Base-by-base conservation (phyloP, 2,888 invertebrate genomes). In the Leptarthrus brevirostris region DNA sequence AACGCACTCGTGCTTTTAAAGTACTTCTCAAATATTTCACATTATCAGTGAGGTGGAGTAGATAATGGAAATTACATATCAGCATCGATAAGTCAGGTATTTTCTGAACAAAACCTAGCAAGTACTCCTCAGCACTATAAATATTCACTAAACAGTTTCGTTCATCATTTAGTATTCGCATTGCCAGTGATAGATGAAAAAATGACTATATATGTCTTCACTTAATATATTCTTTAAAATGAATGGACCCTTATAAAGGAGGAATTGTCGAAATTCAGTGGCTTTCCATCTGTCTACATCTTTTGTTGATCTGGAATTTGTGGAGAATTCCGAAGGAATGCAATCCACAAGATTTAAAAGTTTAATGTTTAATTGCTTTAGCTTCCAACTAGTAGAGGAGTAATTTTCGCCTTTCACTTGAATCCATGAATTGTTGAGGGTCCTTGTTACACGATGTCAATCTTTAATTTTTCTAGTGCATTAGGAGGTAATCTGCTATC, bases 231-330 rank as follows among this genome's bases (percentile, higher is more conserved):
- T 61, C 61, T 53, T 61, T 12, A 40, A 76, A 16, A 61, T 74
- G 58, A 61, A 75, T 75, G 47, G 74, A 2, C 66, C 74, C 47
- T 52, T 76, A 69, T 75, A 77, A 12, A 74, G 72, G 12, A 76
- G 66, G 36, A 77, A 77, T 53, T 77, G 74, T 8, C 72, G 72
- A 56, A 76, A 77, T 72, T 75, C 74, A 22, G 74, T 74, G 0
- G 75, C 74, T 58, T 77, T 77, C 72, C 74, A 75, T 22, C 74
- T 54, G 18, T 61, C 8, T 10, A 76, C 44, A 47, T 77, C 77
- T 22, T 72, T 71, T n/a, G 75, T 26, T n/a, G 47, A 30, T 30
- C 74, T 74, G 6, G 74, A 75, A 16, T 76, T 75, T 30, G 74
- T 61, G 3, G 52, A 44, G 61, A 76, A 75, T 18, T 77, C 74